Evolutionary conservation across 2,888 invertebrate species (phyloP), one percentile per base, ranked within the genome.

Genomic region (Camptogramma bilineatum): DNA sequence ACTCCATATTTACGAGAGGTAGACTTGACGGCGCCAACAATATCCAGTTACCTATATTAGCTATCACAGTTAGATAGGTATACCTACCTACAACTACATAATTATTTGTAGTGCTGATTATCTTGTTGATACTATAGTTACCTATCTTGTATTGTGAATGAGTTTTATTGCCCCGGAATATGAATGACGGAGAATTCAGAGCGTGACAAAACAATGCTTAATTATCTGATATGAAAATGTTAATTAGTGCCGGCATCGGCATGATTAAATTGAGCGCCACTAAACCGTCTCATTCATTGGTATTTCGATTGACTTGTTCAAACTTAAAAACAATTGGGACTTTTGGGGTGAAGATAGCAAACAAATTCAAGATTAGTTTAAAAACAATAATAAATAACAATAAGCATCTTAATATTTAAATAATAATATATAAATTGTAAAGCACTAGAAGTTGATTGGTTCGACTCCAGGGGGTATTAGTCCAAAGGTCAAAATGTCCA

Each of bases 171-270:
- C 67, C 68, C 70, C 76, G 73, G 75, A 76, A 77, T 76, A 76
- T 83, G 81, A 84, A 84, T 82, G 81, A 70, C 58, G 73, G 73
- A 78, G 78, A 88, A 89, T 88, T 86, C 79, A 85, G 90, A 91
- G 87, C 90, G 88, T 86, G 86, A 88, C 84, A 77, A 81, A 80
- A 85, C 86, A 89, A 86, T 85, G 65, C 79, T 78, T 79, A 83
- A 80, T 84, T 82, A 83, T 74, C 70, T 72, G 69, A 66, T 74
- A 72, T 70, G 75, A 74, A 34, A 72, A 75, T 74, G 74, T 73
- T 75, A 73, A 74, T 72, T 72, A 77, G 13, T 73, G 69, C 70
- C 66, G 47, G 55, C 64, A 28, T 4, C 28, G n/a, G n/a, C 28
- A 62, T 66, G 66, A 66, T 73, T 63, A 70, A 70, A 68, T 62